Base-by-base conservation (phyloP, 2,113 vertebrate genomes). In the Zosterops lateralis region DNA sequence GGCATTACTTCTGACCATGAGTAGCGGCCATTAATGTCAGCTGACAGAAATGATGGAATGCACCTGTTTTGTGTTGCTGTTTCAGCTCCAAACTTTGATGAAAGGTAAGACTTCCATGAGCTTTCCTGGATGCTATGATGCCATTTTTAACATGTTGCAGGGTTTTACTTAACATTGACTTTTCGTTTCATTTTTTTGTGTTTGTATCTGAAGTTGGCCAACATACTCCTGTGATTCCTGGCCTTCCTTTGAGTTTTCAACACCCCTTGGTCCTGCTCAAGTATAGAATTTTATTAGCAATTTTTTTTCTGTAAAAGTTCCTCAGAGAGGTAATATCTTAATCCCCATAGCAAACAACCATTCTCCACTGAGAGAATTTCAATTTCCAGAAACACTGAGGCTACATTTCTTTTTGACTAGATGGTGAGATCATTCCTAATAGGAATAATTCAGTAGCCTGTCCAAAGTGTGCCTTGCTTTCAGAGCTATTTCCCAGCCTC, bases 381-480 rank as follows among this genome's bases (percentile, higher is more conserved):
- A 76, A 66, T 88, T 95, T 87, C 54, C 82, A 87, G 66, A 83
- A 93, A 70, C 31, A 66, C 0, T 62, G 54, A 90, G 42, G 32
- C 38, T 83, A 79, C 75, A 34, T 83, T 87, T 94, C 45, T 91
- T 89, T 94, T 62, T 9, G 5, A 28, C 34, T 79, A 53, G 19
- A 31, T 79, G 74, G 68, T 92, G 94, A 93, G 66, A 82, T 93
- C 78, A 96, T 76, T 60, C 67, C 42, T 68, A 68, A 79, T 73
- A 94, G 38, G 64, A 87, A 32, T 76, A 87, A 85, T 47, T 34
- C 44, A 85, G 65, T 73, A 82, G 11, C 22, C 53, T 72, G n/a
- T 61, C 89, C 50, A 26, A 75, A 91, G 40, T 1, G 6, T 75
- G 28, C 45, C 36, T 82, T 60, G 4, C 68, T 85, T 79, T 70